A percentile compares a stretch with the other conserved stretches of the same genome.
Evolutionary conservation across 2,888 invertebrate species (phyloP).

Genomic region (Yponomeuta cagnagella): DNA sequence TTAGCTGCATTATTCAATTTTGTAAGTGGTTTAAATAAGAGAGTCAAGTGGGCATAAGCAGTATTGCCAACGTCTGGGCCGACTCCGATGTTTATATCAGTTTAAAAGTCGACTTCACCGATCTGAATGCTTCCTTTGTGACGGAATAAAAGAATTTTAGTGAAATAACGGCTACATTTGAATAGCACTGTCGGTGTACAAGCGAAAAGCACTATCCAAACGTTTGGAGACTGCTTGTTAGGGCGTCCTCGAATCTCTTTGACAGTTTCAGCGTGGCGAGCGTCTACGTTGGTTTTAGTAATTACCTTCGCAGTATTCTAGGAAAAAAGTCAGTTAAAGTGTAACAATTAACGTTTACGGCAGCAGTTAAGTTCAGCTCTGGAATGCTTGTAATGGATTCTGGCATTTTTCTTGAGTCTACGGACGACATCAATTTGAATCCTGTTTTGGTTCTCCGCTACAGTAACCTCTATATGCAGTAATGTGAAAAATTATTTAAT

Average conservation of each 20-base stretch:
- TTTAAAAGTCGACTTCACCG: conserved; percentile 55
- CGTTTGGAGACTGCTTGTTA: not conserved
- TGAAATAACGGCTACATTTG: conserved; percentile 46
- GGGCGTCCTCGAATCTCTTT: not conserved
- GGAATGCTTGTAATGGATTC: too few relatives aligned
- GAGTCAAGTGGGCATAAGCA: not conserved
- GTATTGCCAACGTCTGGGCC: conserved; percentile 20
- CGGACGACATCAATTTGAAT: too few relatives aligned
- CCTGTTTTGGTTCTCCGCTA: too few relatives aligned
- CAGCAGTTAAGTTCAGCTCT: not conserved
- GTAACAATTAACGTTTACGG: not conserved
- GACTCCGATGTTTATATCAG: conserved; percentile 56
- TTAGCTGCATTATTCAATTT: too few relatives aligned
- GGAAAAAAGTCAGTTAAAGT: not conserved
- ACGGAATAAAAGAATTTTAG: conserved; percentile 49
- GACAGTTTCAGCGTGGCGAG: not conserved
- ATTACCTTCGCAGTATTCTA: not conserved
- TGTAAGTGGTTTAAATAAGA: not conserved
- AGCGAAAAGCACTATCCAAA: not conserved
- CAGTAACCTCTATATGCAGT: too few relatives aligned
- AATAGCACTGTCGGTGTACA: conserved; percentile 28
- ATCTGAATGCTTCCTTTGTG: conserved; percentile 49
- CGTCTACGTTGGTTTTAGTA: not conserved
- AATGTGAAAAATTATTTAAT: too few relatives aligned
- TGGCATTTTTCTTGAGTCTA: too few relatives aligned